phyloP scores from a whole-genome alignment of 2,888 invertebrate genomes.

The Cyaniris semiargus region DNA sequence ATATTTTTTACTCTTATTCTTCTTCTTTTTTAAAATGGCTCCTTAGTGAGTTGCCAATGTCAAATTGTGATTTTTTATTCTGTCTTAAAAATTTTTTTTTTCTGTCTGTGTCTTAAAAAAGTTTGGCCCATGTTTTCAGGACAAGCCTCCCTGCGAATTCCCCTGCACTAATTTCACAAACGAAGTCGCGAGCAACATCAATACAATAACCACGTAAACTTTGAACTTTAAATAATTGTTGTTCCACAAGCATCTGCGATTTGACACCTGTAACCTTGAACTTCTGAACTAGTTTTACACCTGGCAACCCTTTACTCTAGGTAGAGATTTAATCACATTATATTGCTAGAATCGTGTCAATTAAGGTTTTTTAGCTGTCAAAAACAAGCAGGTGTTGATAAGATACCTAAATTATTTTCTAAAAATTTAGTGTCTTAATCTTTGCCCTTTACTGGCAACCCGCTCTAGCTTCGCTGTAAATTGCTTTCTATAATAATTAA shows the following conservation, averaged over 20 bases:
- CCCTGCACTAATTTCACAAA: no score
- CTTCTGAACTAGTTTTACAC: slow-evolving; percentile 22
- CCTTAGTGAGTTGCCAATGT: no score
- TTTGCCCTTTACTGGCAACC: neutral
- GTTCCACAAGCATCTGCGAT: slow-evolving; percentile 6
- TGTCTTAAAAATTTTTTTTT: no score
- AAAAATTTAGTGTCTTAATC: neutral
- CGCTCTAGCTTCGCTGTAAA: neutral
- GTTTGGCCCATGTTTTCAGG: no score
- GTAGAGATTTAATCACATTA: slow-evolving; percentile 7
- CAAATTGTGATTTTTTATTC: no score
- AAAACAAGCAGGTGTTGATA: neutral
- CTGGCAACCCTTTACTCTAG: slow-evolving; percentile 29
- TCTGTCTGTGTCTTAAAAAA: no score
- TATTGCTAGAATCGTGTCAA: slow-evolving; percentile 4
- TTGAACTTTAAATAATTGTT: neutral
- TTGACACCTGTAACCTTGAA: slow-evolving; percentile 27
- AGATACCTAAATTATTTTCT: neutral
- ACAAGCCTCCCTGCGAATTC: no score
- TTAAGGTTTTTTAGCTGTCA: neutral
- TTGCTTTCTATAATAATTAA: no score
- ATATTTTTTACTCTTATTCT: no score
- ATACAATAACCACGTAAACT: neutral
- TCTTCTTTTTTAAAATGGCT: no score
- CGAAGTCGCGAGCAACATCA: no score